phyloP scores from a whole-genome alignment of 2,113 vertebrate genomes.

The cattle (Bos taurus) region ARS-UCD2.0 NC_037344.1:7169501-7170000 shows the following conservation, averaged over 20 bases:
- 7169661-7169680: not conserved
- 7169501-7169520: not conserved
- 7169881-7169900: not conserved
- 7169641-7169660: rapidly evolving
- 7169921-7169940: not conserved
- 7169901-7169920: not conserved
- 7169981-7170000: no score
- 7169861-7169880: not conserved
- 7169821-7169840: not conserved
- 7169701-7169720: rapidly evolving
- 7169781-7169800: not conserved
- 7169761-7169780: not conserved
- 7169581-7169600: rapidly evolving
- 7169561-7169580: not conserved
- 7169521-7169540: not conserved
- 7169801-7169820: not conserved
- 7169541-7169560: not conserved
- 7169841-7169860: not conserved
- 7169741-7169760: not conserved
- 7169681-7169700: not conserved
- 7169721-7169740: not conserved
- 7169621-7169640: rapidly evolving
- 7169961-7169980: not conserved
- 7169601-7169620: not conserved
- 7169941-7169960: not conserved